These are phyloP conservation scores for Rhaphigaster nebulosa DNA, from an alignment of 2,888 invertebrate genomes.

Conservation along the genomic window DNA sequence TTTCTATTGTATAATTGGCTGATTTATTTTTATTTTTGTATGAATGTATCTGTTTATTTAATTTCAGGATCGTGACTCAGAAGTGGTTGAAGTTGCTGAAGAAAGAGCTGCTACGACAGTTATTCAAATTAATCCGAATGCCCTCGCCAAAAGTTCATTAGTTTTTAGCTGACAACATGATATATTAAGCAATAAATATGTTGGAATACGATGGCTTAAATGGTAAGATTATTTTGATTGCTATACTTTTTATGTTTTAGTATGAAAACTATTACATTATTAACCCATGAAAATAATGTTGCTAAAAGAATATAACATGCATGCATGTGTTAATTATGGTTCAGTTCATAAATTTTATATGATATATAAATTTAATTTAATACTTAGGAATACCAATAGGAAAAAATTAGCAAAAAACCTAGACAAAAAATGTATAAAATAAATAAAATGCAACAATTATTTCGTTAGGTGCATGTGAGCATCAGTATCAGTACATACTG, in stretches of 20 bases:
- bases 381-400: no score
- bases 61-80: conserved; percentile 55
- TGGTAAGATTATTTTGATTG: background rate
- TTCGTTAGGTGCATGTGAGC: no score
- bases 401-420: no score
- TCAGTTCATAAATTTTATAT: no score
- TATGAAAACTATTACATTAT: background rate
- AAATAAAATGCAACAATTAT: no score
- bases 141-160: conserved; percentile 44
- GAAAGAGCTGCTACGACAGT: conserved; percentile 59
- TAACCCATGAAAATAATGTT: no score
- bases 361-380: no score
- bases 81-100: conserved; percentile 56
- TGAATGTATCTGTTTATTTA: background rate
- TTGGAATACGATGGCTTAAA: background rate
- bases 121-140: conserved; percentile 63
- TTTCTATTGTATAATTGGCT: background rate
- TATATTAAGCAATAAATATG: background rate
- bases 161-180: conserved; percentile 53
- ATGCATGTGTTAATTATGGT: no score
- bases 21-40: background rate
- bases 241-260: background rate
- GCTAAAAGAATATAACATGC: no score
- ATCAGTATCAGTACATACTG: no score
- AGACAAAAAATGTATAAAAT: no score